Percentiles rank a stretch among this genome's conserved stretches.
Conservation (phyloP, 2,797 vertebrate genomes). For the Meriones psammophilus region DNA sequence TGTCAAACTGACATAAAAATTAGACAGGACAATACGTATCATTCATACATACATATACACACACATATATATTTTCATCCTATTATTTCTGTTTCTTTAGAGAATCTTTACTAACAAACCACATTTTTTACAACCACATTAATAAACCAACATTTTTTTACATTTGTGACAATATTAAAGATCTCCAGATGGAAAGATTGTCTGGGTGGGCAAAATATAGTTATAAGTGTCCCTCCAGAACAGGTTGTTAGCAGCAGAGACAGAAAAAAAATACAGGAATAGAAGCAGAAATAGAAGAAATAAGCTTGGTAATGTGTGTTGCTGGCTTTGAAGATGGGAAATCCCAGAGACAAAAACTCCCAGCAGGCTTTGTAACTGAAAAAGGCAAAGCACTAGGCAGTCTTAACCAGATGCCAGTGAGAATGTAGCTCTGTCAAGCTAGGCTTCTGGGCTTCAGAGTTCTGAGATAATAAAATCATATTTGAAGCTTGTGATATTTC, state of each 20-base stretch:
- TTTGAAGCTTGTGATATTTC: not conserved
- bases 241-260: not conserved
- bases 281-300: not conserved
- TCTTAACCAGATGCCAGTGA: not conserved
- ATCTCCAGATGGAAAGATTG: not conserved
- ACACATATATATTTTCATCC: not conserved
- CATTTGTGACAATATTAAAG: constrained; percentile 5
- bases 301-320: not conserved
- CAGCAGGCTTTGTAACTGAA: not conserved
- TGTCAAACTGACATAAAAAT: not conserved
- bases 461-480: not conserved
- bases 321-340: not conserved
- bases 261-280: not conserved
- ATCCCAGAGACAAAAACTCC: not conserved
- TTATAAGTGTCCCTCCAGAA: not conserved
- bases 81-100: not conserved
- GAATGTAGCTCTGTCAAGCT: not conserved
- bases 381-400: not conserved
- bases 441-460: constrained; percentile 3
- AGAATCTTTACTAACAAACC: not conserved
- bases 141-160: not conserved
- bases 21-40: not conserved
- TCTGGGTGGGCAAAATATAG: not conserved
- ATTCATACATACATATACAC: not conserved
- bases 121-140: no score